Base-by-base conservation (phyloP, 1,140 invertebrate genomes). In the Drosophila paulistorum region DNA sequence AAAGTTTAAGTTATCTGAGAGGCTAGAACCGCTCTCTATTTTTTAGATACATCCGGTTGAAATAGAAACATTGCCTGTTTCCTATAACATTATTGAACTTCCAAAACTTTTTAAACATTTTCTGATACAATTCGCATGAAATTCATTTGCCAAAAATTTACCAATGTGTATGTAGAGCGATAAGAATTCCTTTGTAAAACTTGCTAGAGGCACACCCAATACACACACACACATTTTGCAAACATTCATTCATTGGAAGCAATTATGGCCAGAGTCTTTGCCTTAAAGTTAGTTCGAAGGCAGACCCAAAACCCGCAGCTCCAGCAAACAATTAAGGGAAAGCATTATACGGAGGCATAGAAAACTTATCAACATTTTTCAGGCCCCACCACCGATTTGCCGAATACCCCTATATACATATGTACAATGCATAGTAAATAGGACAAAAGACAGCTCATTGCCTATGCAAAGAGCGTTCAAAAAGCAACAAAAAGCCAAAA, bases 281-380 rank as follows among this genome's bases (percentile, higher is more conserved):
- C 45, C 7, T 17, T 48, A 48, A 48, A 48, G 14, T 48, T 48
- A 48, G 45, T 51, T 51, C 45, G 3, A 51, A 23, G 10, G 7
- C 9, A 51, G 17, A 23, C 45, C 45, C 3, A 51, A 51, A 51
- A 68, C 65, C 66, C 42, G 41, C 61, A 75, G 48, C 61, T 68
- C 45, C 17, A 55, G 41, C 71, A 45, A 75, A 74, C 65, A 68
- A 75, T 48, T 54, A 48, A 59, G 39, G 61, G 7, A 48, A 42
- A 23, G 63, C 39, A 59, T 62, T 75, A 51, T 20, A 23, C 58
- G 72, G 68, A 73, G 72, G 35, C 70, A 67, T 26, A 74, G 54
- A 39, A 68, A 68, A 62, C 41, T 65, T 69, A 69, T 60, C 60
- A 65, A 64, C 66, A 64, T 58, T 51, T 30, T 23, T 51, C 3